Evolutionary conservation across 2,888 invertebrate species (phyloP).

Genomic region (Dermolepida albohirtum): DNA sequence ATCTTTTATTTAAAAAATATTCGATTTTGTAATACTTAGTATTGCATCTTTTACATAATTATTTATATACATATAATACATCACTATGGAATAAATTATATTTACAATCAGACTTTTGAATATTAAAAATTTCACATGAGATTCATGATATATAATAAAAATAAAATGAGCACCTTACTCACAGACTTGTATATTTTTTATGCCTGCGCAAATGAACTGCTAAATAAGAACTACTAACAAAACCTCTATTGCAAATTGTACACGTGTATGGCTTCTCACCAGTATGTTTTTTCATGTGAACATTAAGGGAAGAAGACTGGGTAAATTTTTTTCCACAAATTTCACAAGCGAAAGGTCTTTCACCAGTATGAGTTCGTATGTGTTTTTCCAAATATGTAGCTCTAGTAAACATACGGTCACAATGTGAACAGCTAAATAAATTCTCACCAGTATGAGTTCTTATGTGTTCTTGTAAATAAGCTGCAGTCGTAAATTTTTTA

Average conservation of each 20-base stretch:
- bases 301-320: constrained; percentile 61
- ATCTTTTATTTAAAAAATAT: too few relatives aligned
- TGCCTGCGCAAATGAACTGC: constrained; percentile 60
- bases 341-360: constrained; percentile 61
- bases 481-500: constrained; percentile 61
- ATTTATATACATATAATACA: not conserved
- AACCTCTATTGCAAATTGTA: constrained; percentile 58
- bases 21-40: too few relatives aligned
- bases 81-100: not conserved
- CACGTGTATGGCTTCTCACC: constrained; percentile 62
- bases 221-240: constrained; percentile 61
- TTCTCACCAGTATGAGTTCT: constrained; percentile 62
- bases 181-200: constrained; percentile 60
- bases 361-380: constrained; percentile 67
- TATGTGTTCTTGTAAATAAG: constrained; percentile 59
- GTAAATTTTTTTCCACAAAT: constrained; percentile 61
- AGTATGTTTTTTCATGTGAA: constrained; percentile 59
- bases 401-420: constrained; percentile 67
- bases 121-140: not conserved
- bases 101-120: not conserved
- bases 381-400: constrained; percentile 68
- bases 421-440: constrained; percentile 62
- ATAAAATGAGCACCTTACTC: constrained; percentile 41
- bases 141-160: constrained; percentile 2
- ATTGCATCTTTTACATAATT: too few relatives aligned